Conservation (phyloP, 2,797 vertebrate genomes). For the Urophycis tenuis region DNA sequence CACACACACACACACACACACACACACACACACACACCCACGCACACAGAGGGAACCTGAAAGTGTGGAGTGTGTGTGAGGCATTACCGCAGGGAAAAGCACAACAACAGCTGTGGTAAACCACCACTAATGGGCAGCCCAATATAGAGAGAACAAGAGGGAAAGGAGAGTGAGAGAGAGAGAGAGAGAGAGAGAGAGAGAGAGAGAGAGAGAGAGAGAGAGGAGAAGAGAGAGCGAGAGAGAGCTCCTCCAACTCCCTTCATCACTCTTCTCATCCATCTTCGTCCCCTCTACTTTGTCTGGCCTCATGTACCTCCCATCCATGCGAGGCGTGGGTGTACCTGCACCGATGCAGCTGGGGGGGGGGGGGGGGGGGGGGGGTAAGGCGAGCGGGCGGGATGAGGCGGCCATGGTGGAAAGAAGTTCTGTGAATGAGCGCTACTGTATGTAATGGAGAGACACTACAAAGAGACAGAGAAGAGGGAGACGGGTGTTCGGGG, state of each 20-base stretch:
- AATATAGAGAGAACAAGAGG: constrained; percentile 17
- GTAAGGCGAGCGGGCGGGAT: constrained; percentile 4
- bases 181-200: constrained; percentile 36
- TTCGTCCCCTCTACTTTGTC: constrained; percentile 31
- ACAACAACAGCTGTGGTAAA: constrained; percentile 66
- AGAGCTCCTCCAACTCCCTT: constrained; percentile 50
- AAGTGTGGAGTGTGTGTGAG: constrained; percentile 34
- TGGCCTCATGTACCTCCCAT: constrained; percentile 38
- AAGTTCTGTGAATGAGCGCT: neutral
- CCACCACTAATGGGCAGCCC: constrained; percentile 53
- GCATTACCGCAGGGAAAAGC: constrained; percentile 58
- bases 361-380: constrained; percentile 37
- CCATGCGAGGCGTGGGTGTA: constrained; percentile 32
- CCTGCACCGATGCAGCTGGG: neutral
- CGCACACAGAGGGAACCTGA: constrained; percentile 46
- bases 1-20: constrained; percentile 16
- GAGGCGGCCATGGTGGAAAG: neutral
- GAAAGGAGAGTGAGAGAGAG: constrained; percentile 29
- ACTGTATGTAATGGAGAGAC: constrained; percentile 14
- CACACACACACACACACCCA: neutral
- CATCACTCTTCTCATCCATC: constrained; percentile 52
- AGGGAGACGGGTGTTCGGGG: constrained; percentile 22
- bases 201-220: constrained; percentile 37
- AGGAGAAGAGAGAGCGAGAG: constrained; percentile 30
- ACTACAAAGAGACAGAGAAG: constrained; percentile 26